phyloP scores from a whole-genome alignment of 1,140 invertebrate genomes.

The Akabosia matsudoensis region DNA sequence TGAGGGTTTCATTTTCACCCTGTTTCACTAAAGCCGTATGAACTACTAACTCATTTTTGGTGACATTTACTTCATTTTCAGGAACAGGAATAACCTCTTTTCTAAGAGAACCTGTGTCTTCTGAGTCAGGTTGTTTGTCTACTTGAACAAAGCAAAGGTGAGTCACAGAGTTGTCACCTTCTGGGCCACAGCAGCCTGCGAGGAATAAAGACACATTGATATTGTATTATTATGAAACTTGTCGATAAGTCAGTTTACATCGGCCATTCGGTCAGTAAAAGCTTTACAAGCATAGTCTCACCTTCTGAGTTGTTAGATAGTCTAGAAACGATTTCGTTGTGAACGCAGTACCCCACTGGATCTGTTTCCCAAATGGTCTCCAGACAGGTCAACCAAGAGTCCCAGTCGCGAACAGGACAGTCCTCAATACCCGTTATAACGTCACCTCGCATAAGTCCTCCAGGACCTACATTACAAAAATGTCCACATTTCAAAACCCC shows the following conservation, averaged over 20 bases:
- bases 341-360: conserved; percentile 42
- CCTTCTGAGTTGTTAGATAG: conserved; percentile 44
- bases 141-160: conserved; percentile 45
- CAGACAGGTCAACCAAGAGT: conserved; percentile 44
- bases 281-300: neutral
- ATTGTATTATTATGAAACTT: neutral
- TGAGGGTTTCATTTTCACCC: neutral
- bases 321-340: conserved; percentile 35
- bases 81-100: no score
- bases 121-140: neutral
- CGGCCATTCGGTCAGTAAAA: neutral
- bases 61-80: no score
- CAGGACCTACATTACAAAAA: conserved; percentile 36
- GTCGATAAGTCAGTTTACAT: neutral
- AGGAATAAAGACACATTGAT: conserved; percentile 14
- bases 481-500: no score
- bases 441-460: conserved; percentile 42
- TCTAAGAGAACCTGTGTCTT: no score
- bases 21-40: neutral
- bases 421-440: conserved; percentile 44
- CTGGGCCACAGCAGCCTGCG: conserved; percentile 42
- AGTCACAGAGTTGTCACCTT: conserved; percentile 42
- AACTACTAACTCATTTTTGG: neutral
- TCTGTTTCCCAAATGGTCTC: conserved; percentile 44
- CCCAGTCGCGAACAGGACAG: conserved; percentile 40